These are phyloP conservation scores for Cairina moschata DNA, from an alignment of 2,113 vertebrate species.

Conservation along the genomic window DNA sequence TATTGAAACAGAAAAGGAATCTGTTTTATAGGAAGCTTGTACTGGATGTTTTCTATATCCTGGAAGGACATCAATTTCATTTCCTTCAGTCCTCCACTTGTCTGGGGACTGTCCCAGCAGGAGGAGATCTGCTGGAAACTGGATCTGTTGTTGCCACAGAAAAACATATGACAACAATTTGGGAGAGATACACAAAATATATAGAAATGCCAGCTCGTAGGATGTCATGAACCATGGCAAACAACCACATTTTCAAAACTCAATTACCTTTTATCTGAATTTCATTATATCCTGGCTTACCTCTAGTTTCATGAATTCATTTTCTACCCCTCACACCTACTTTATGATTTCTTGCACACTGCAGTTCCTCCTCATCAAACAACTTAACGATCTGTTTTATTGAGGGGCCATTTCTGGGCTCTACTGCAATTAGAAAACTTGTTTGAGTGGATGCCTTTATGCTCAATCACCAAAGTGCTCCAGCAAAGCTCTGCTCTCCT, in stretches of 20 bases:
- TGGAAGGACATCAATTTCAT: not conserved
- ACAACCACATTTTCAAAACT: not conserved
- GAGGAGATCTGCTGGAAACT: not conserved
- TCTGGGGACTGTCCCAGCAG: not conserved
- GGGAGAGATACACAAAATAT: not conserved
- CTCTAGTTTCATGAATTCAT: not conserved
- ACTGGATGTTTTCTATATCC: not conserved
- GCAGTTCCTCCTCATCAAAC: not conserved
- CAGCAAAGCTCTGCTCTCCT: not conserved
- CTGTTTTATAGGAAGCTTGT: not conserved
- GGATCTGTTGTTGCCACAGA: not conserved
- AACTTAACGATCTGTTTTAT: not conserved
- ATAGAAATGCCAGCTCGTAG: not conserved
- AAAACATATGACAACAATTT: not conserved
- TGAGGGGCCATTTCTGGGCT: not conserved
- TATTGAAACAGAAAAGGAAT: not conserved
- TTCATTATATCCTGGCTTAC: not conserved
- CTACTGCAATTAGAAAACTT: not conserved
- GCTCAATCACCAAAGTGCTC: rapidly evolving
- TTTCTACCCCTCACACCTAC: not conserved
- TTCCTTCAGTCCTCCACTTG: not conserved
- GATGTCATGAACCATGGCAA: not conserved
- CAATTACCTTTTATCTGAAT: not conserved
- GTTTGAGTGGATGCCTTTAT: not conserved
- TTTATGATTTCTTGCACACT: not conserved